Evolutionary conservation across 1,140 invertebrate species (phyloP).

Genomic region (Mizuhopecten yessoensis): DNA sequence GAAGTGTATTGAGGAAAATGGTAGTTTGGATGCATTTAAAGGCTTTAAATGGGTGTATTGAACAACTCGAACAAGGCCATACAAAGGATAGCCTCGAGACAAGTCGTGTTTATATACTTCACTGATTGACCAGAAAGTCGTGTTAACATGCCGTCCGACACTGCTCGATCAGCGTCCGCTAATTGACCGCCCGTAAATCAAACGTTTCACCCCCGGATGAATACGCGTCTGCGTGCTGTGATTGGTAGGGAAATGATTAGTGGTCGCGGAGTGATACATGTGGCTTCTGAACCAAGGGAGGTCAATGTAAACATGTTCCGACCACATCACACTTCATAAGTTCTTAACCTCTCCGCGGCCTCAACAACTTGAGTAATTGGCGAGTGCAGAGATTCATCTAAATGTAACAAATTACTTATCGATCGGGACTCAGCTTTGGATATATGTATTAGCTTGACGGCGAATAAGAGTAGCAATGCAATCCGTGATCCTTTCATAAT

Average conservation of each 20-base stretch:
- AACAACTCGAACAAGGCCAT: too few relatives aligned
- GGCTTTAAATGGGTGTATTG: too few relatives aligned
- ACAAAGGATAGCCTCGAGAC: too few relatives aligned
- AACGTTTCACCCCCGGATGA: slow-evolving; percentile 16
- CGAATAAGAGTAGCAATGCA: background rate
- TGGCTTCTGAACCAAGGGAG: background rate
- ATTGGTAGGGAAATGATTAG: slow-evolving; percentile 31
- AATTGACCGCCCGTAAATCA: slow-evolving; percentile 16
- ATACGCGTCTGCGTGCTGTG: background rate
- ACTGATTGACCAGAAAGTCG: background rate
- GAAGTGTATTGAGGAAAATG: too few relatives aligned
- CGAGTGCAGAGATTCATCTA: background rate
- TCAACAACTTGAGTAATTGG: slow-evolving; percentile 17
- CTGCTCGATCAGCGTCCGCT: background rate
- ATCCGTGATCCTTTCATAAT: background rate
- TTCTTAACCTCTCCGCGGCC: background rate
- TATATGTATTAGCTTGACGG: background rate
- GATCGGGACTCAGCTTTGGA: background rate
- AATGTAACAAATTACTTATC: background rate
- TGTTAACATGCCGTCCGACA: background rate
- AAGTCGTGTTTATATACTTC: background rate
- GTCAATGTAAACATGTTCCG: slow-evolving; percentile 27
- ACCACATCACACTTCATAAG: background rate
- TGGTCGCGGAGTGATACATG: slow-evolving; percentile 4
- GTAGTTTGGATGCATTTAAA: too few relatives aligned